Base-by-base conservation (phyloP, 2,797 vertebrate genomes). In the Coracias cyanogaster region DNA sequence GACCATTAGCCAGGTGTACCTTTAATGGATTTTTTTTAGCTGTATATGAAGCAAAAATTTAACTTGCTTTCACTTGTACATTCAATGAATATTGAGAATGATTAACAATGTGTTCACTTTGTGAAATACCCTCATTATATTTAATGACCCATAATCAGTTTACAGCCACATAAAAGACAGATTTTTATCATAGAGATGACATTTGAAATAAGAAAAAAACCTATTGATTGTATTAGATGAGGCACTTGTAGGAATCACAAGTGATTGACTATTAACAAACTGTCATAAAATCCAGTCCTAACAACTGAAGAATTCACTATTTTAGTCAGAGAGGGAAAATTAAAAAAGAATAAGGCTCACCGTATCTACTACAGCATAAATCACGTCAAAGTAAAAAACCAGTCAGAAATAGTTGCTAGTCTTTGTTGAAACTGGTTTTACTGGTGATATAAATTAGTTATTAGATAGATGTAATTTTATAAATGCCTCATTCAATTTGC, bases 71-170 rank as follows among this genome's bases (percentile, higher is more conserved):
- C 39, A 61, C 43, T 76, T 93, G n/a, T 28, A 61, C 31, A n/a
- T 69, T 82, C 61, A 85, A 24, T 54, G 35, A 76, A 66, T 62
- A 84, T 6, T 64, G 48, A 72, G 51, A 80, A 67, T 66, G 22
- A 89, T 15, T 82, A 86, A 94, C 35, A 51, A 51, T 66, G 28
- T 90, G 16, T 62, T 94, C 80, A 67, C 37, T 79, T 93, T 82
- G 24, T 84, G 62, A 93, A 95, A 94, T 78, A 48, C 43, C 21
- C 12, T 94, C 37, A 77, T 88, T 93, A 84, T 85, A 43, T 91
- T 95, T 93, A 51, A 49, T 78, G 57, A 96, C 62, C 41, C 39
- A 55, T 33, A 12, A 64, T 89, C 82, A 88, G 26, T 85, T 79
- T 70, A 60, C 21, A 88, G 24, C 11, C 35, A 73, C 54, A 51